Percentiles rank a stretch among this genome's conserved stretches.
These are phyloP conservation scores for Craterocephalus amniculus DNA, from an alignment of 2,797 vertebrate genomes.

Conservation along the genomic window DNA sequence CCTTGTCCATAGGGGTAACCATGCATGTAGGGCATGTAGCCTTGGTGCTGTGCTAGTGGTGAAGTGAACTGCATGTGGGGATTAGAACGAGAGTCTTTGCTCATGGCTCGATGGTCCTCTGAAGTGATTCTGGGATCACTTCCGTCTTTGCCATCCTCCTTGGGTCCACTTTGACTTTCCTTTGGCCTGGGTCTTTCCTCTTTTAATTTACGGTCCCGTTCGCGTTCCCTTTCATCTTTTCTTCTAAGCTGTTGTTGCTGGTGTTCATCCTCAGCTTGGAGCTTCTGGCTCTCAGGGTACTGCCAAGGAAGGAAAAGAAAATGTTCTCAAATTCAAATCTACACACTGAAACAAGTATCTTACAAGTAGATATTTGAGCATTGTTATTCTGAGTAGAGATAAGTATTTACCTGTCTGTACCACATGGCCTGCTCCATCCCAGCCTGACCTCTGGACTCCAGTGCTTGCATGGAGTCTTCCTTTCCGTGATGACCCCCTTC, in stretches of 20 bases:
- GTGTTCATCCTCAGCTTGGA: conserved; percentile 76
- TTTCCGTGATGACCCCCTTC: conserved; percentile 91
- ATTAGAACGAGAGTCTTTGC: conserved; percentile 90
- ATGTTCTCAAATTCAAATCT: conserved; percentile 65
- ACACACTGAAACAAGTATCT: conserved; percentile 15
- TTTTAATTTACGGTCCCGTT: conserved; percentile 89
- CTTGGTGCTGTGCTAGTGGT: conserved; percentile 92
- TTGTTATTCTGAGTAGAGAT: not conserved
- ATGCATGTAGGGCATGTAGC: conserved; percentile 96
- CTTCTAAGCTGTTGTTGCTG: conserved; percentile 86
- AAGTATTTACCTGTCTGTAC: conserved; percentile 92
- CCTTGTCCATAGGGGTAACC: conserved; percentile 95
- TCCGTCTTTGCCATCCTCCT: conserved; percentile 91
- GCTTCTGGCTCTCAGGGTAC: conserved; percentile 88
- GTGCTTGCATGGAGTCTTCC: conserved; percentile 89
- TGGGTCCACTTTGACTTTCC: conserved; percentile 83
- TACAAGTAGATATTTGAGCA: conserved; percentile 5
- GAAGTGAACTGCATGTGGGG: conserved; percentile 93
- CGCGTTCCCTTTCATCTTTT: conserved; percentile 87
- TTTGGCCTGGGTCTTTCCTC: conserved; percentile 90
- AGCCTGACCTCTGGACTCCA: conserved; percentile 87
- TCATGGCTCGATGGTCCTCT: conserved; percentile 88
- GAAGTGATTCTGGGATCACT: conserved; percentile 85
- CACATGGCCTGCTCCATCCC: conserved; percentile 93
- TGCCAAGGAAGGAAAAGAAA: conserved; percentile 83